Base-by-base conservation (phyloP, 2,888 invertebrate genomes). In the Callinectes sapidus region DNA sequence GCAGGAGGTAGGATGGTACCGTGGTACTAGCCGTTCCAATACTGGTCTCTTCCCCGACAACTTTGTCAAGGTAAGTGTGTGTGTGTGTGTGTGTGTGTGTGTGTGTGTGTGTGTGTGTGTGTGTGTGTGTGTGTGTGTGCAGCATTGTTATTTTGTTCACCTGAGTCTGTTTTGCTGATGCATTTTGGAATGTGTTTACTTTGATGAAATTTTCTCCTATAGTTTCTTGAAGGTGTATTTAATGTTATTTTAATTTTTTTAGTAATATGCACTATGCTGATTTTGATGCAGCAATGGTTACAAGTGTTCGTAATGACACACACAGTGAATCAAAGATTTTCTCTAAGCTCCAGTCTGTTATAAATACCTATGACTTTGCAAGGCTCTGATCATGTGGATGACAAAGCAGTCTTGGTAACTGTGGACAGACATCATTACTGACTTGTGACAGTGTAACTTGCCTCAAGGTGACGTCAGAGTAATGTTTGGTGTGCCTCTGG, bases 31-130 rank as follows among this genome's bases (percentile, higher is more conserved):
- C 13, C 95, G 98, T 0, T 97, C 97, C 95, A 97, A 97, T 95
- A 96, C 97, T 91, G 99, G 99, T 10, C 97, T 99, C 2, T 99
- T 99, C 96, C 99, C 99, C 0, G 99, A 99, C 95, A 99, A 99
- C 96, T 99, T 99, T 96, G 98, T 98, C 42, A 97, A 97, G 95
- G 95, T 98, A 54, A 90, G 89, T 61, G 77, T 8, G 5, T 6
- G 5, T n/a, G n/a, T n/a, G n/a, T n/a, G n/a, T n/a, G n/a, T n/a
- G n/a, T n/a, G n/a, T n/a, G n/a, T n/a, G n/a, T n/a, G 66, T 71
- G 66, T 66, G 66, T 66, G 66, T 66, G n/a, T 18, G 18, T 85
- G 35, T 85, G 85, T 85, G 85, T 85, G 85, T 85, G 85, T 85
- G 85, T 85, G 85, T 35, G 35, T 85, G 86, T 86, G 86, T 86